phyloP scores from a whole-genome alignment of 2,797 vertebrate genomes.

The Poecilia velifera region DNA sequence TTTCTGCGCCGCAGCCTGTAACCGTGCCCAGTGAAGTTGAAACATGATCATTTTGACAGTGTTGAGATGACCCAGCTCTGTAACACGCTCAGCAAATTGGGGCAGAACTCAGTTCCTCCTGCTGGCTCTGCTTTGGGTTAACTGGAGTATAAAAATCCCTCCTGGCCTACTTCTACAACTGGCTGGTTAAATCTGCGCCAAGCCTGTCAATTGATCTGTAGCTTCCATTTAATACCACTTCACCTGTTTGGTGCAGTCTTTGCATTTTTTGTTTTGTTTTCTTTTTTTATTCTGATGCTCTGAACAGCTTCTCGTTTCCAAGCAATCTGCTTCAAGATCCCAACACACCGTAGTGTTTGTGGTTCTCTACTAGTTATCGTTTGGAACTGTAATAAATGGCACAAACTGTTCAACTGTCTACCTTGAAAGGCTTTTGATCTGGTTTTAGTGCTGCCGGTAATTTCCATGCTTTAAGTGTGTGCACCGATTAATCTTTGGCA shows the following conservation, averaged over 20 bases:
- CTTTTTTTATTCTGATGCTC: background rate
- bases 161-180: conserved; percentile 42
- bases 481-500: too few species aligned
- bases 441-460: background rate
- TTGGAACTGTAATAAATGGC: background rate
- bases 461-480: background rate
- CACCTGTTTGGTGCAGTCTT: too few species aligned
- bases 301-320: background rate
- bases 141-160: conserved; percentile 33
- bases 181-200: background rate
- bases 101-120: conserved; percentile 30
- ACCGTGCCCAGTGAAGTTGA: background rate
- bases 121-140: conserved; percentile 42
- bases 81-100: conserved; percentile 41
- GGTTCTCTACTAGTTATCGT: background rate
- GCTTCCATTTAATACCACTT: background rate
- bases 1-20: background rate
- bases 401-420: background rate
- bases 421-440: background rate
- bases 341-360: background rate
- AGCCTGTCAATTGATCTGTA: conserved; percentile 11
- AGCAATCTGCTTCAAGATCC: background rate
- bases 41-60: background rate
- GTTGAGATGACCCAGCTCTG: background rate
- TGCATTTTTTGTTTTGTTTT: background rate